Evolutionary conservation across 2,797 vertebrate genomes (phyloP).

Genomic region (Merluccius polli): DNA sequence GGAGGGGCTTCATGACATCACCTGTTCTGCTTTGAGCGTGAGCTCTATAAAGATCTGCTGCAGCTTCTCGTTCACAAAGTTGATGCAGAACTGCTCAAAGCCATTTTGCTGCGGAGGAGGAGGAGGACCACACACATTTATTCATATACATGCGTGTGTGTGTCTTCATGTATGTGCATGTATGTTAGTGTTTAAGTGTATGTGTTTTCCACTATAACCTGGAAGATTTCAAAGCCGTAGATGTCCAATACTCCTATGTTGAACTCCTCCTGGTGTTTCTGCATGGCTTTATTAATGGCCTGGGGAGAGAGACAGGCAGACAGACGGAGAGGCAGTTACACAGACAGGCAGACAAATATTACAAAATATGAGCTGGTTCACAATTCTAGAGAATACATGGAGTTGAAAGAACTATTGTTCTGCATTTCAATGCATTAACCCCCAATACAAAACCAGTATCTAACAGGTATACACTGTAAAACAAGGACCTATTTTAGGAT

Average conservation of each 20-base stretch:
- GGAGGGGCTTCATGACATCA: slow-evolving; percentile 13
- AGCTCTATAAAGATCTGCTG: slow-evolving; percentile 85
- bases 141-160: background rate
- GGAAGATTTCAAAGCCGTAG: slow-evolving; percentile 85
- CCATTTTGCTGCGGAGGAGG: slow-evolving; percentile 66
- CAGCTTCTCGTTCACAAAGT: slow-evolving; percentile 85
- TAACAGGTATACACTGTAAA: too few species aligned
- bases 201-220: slow-evolving; percentile 58
- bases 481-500: too few species aligned
- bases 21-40: slow-evolving; percentile 83
- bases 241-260: slow-evolving; percentile 83
- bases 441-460: too few species aligned
- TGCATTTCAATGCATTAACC: too few species aligned
- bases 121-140: background rate
- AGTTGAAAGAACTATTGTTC: too few species aligned
- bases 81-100: slow-evolving; percentile 84
- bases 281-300: slow-evolving; percentile 79
- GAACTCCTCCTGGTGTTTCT: slow-evolving; percentile 76
- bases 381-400: too few species aligned
- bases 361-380: too few species aligned
- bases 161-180: background rate
- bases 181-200: background rate
- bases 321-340: background rate
- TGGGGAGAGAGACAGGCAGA: slow-evolving; percentile 29
- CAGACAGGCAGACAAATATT: slow-evolving; percentile 8